These are phyloP conservation scores for Orchestia grillus DNA, from an alignment of 1,140 invertebrate species.

Conservation along the genomic window DNA sequence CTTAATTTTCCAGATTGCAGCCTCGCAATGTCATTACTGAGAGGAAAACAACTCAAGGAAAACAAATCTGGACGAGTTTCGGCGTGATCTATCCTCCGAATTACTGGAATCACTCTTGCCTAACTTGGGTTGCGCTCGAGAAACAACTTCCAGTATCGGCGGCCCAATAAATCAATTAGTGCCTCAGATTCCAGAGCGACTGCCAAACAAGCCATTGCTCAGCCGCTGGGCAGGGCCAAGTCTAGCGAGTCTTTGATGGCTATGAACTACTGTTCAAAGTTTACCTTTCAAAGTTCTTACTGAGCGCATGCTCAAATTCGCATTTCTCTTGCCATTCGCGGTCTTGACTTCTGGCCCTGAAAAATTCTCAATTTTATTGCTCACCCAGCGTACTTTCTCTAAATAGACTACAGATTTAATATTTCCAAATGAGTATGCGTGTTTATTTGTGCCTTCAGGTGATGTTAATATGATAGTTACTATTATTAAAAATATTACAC, in stretches of 20 bases:
- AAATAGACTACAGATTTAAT: no score
- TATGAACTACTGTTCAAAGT: background rate
- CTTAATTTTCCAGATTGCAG: constrained; percentile 30
- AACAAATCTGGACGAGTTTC: constrained; percentile 46
- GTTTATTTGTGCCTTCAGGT: no score
- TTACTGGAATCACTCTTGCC: constrained; percentile 51
- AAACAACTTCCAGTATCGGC: constrained; percentile 50
- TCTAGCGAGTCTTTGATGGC: background rate
- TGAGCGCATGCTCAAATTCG: no score
- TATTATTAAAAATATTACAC: no score
- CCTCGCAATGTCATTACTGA: constrained; percentile 49
- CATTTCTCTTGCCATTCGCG: no score
- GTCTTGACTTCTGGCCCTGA: no score
- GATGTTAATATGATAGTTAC: no score
- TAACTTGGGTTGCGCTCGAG: constrained; percentile 38
- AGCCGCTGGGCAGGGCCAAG: background rate
- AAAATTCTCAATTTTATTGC: no score
- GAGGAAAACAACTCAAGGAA: background rate
- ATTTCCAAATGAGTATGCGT: no score
- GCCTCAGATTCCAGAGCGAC: constrained; percentile 16
- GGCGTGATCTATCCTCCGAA: constrained; percentile 53
- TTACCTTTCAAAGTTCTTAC: background rate
- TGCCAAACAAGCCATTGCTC: constrained; percentile 43
- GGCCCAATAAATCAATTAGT: constrained; percentile 48
- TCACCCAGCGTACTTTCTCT: no score